Base-by-base conservation (phyloP, 2,888 invertebrate genomes). In the Hypolimnas misippus region DNA sequence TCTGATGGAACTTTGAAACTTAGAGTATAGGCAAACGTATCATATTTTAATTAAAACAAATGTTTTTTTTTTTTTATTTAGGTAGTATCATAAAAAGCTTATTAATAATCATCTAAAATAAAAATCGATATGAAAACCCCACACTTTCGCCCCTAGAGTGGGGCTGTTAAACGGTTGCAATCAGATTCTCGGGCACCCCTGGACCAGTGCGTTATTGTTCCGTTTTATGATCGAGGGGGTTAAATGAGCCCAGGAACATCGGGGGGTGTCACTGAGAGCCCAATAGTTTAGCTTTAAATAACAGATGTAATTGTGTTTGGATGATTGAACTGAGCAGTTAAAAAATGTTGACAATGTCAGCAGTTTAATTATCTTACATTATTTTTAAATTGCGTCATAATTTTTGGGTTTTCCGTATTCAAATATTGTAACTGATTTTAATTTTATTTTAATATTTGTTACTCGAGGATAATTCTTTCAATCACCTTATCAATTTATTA, bases 271-370 rank as follows among this genome's bases (percentile, higher is more conserved):
- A 67, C 70, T 62, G 66, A 68, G 68, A 66, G 71, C 69, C 67
- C 67, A 71, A 70, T 73, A 75, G 75, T 78, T 76, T 76, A 81
- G 77, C 74, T 81, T 78, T 79, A 78, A 82, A 80, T 82, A 83
- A 81, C 83, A 82, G 78, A 79, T 84, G 83, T 89, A 90, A 91
- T 90, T 90, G 89, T 84, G 84, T 84, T 87, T 79, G 83, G 79
- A 87, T 82, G 80, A 77, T 74, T 70, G 68, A 75, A 63, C 56
- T 52, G 25, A 25, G 35, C 55, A 58, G 40, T 50, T 57, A 25
- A 56, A 60, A 61, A 49, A 46, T 7, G 17, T 12, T 44, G 8
- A 14, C 25, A 54, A 25, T 25, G 21, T 51, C 12, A 8, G 12
- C 35, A 53, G 10, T 54, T 46, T 46, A 12, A n/a, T 19, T 46